A percentile compares a stretch with the other conserved stretches of the same genome.
These are phyloP conservation scores for Listronotus oregonensis DNA, from an alignment of 1,140 invertebrate species.

Conservation along the genomic window DNA sequence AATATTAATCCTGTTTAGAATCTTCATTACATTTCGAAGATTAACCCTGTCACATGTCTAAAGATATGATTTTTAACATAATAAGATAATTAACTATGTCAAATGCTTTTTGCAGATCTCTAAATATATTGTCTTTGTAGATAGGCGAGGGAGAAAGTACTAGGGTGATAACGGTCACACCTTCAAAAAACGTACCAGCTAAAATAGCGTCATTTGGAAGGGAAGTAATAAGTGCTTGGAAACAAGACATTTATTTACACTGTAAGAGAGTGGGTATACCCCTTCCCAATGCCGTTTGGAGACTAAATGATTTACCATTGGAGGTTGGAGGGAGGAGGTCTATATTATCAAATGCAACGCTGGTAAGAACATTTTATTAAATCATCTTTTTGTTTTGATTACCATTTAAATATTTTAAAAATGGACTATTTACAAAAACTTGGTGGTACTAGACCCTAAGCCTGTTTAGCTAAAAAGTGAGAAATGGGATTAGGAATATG, in stretches of 20 bases:
- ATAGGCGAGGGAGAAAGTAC: constrained; percentile 82
- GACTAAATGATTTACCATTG: constrained; percentile 70
- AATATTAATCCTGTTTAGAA: no score
- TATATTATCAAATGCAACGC: constrained; percentile 68
- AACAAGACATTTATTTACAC: constrained; percentile 77
- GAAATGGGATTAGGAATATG: no score
- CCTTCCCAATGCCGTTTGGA: constrained; percentile 73
- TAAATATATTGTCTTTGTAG: constrained; percentile 47
- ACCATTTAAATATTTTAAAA: no score
- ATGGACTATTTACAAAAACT: no score
- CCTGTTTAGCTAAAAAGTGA: no score
- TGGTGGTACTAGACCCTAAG: no score
- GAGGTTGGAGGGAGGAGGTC: constrained; percentile 70
- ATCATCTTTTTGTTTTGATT: no score
- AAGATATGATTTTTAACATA: no score
- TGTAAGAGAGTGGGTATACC: constrained; percentile 83
- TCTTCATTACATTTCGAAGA: no score
- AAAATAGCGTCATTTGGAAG: constrained; percentile 81
- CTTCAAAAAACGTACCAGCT: constrained; percentile 79
- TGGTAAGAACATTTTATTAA: constrained; percentile 51
- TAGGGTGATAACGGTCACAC: constrained; percentile 73
- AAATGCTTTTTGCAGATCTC: no score
- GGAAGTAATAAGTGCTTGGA: constrained; percentile 80
- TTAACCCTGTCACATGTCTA: no score
- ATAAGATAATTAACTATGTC: no score